Percentiles rank a stretch among this genome's conserved stretches.
phyloP scores from a whole-genome alignment of 2,888 invertebrate species.

The Molorchus minor region DNA sequence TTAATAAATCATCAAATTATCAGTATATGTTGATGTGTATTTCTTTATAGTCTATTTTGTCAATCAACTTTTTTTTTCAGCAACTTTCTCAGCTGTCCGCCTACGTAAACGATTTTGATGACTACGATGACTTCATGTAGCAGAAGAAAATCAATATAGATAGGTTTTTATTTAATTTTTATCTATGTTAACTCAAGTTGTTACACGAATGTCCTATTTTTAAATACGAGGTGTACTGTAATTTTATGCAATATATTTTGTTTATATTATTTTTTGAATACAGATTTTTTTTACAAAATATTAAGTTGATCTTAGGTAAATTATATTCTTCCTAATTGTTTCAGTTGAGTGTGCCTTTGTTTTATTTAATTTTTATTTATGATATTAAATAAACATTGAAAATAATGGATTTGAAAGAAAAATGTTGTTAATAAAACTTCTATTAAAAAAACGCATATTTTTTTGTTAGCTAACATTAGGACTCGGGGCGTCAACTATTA shows the following conservation, averaged over 20 bases:
- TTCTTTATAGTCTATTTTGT: constrained; percentile 24
- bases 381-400: no score
- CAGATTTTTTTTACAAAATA: constrained; percentile 17
- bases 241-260: constrained; percentile 35
- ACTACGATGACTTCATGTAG: constrained; percentile 84
- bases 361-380: background rate
- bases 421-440: no score
- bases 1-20: no score
- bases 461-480: no score
- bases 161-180: constrained; percentile 38
- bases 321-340: background rate
- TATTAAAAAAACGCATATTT: no score
- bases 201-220: constrained; percentile 25
- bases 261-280: constrained; percentile 20
- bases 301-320: background rate
- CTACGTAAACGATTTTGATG: constrained; percentile 67
- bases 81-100: constrained; percentile 68
- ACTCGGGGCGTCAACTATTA: no score
- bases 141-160: constrained; percentile 46
- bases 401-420: no score
- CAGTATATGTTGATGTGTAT: constrained; percentile 22
- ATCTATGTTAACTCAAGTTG: constrained; percentile 36
- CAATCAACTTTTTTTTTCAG: constrained; percentile 60
- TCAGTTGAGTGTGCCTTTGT: background rate
- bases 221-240: constrained; percentile 31